Conservation (phyloP, 2,797 vertebrate species). For the Pantherophis alleghaniensis region DNA sequence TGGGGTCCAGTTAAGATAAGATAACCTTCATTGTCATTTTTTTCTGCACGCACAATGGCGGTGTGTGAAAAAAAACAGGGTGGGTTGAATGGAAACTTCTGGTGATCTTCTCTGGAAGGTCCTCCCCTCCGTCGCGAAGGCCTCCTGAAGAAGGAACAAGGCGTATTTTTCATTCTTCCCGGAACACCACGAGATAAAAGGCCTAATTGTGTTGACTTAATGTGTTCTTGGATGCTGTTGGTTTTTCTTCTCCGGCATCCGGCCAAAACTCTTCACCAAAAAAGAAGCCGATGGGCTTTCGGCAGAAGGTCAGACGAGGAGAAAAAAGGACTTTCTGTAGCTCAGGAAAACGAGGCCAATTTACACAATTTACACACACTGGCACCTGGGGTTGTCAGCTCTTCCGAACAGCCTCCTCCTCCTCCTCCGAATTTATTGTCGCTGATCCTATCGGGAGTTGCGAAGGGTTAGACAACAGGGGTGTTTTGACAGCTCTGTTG, state of each 20-base stretch:
- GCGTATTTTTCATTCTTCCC: neutral
- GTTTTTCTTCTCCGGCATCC: too few species aligned
- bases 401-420: neutral
- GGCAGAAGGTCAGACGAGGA: neutral
- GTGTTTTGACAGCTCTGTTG: neutral
- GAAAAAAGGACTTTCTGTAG: neutral
- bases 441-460: neutral
- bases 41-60: neutral
- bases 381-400: neutral
- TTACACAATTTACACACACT: neutral
- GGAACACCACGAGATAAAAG: neutral
- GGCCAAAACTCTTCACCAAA: neutral
- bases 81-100: neutral
- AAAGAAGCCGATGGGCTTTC: neutral
- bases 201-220: neutral
- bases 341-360: neutral
- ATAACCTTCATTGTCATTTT: neutral
- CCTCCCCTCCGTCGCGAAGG: neutral
- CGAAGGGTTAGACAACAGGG: neutral
- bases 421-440: neutral
- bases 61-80: too few species aligned
- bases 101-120: neutral
- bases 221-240: neutral
- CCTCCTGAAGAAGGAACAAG: neutral
- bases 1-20: neutral